These are phyloP conservation scores for Orussus abietinus DNA, from an alignment of 1,140 invertebrate genomes.

Conservation along the genomic window DNA sequence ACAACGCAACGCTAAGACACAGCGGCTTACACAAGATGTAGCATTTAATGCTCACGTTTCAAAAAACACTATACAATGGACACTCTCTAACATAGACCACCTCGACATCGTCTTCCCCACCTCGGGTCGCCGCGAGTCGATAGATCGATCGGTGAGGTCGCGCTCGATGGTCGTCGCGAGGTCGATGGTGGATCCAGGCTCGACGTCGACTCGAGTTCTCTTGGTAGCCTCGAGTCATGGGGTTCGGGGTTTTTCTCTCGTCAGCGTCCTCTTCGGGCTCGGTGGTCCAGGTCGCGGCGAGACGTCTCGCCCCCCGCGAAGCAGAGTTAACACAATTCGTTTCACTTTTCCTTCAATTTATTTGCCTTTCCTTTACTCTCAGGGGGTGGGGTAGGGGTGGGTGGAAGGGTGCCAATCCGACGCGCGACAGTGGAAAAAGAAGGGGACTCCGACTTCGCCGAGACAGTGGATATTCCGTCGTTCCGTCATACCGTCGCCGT, in stretches of 20 bases:
- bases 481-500: conserved; percentile 22
- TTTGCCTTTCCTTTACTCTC: conserved; percentile 35
- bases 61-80: conserved; percentile 65
- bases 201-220: no score
- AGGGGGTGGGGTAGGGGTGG: no score
- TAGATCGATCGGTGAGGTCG: conserved; percentile 5
- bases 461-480: conserved; percentile 45
- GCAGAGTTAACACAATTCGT: conserved; percentile 35
- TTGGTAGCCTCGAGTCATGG: no score
- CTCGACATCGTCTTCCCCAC: conserved; percentile 38
- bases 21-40: conserved; percentile 65
- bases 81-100: conserved; percentile 54
- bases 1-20: background rate
- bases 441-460: conserved; percentile 47
- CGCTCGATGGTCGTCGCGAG: conserved; percentile 38
- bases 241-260: no score
- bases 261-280: no score
- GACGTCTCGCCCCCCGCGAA: no score
- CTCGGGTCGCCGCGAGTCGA: conserved; percentile 1
- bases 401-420: conserved; percentile 38
- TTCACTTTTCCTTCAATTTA: conserved; percentile 33
- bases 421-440: conserved; percentile 47
- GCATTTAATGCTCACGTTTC: conserved; percentile 64
- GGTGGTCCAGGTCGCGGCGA: no score
- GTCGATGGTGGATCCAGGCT: no score